Evolutionary conservation across 2,888 invertebrate species (phyloP), one percentile per base, ranked within the genome.

Genomic region (Acleris cristana): DNA sequence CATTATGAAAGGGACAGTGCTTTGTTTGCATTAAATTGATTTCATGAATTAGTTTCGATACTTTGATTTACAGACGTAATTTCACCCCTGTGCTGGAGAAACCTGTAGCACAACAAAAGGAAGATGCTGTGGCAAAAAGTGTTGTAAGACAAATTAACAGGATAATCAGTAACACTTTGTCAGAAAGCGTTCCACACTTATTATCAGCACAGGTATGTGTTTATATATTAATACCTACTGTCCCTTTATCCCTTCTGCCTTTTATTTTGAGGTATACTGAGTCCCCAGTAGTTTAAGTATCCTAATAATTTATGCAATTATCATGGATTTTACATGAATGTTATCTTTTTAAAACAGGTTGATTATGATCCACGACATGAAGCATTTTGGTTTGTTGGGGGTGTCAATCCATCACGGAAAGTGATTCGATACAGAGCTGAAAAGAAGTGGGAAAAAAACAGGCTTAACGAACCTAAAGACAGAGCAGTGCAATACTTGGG

Each of bases 321-420:
- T 34, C 3, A 34, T 34, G 34, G 3, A 14, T 40, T 14, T 14
- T 40, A 40, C 4, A 40, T 40, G 2, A 14, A 14, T 40, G 14
- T 40, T 40, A 14, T 14, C 40, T 40, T 14, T 14, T 40, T 4
- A 40, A 40, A 40, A 40, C 90, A 96, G 94, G 85, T 96, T 44
- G 98, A 98, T 83, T 92, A 94, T 77, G 94, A 96, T 71, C 96
- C 98, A 4, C 93, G 97, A 21, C 93, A 97, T 75, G 97, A 98
- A 91, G 96, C 98, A 30, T 97, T 96, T 85, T 99, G 98, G 98
- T 94, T 94, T 79, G 94, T 95, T 48, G 97, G 97, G 61, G 96
- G 97, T 61, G 94, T 96, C 73, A 84, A 94, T 69, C 94, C 95
- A 0, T 93, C 95, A 1, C 78, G 83, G 52, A 77, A 74, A 49